phyloP scores from a whole-genome alignment of 2,797 vertebrate species.

The Hippopotamyrus pictus region DNA sequence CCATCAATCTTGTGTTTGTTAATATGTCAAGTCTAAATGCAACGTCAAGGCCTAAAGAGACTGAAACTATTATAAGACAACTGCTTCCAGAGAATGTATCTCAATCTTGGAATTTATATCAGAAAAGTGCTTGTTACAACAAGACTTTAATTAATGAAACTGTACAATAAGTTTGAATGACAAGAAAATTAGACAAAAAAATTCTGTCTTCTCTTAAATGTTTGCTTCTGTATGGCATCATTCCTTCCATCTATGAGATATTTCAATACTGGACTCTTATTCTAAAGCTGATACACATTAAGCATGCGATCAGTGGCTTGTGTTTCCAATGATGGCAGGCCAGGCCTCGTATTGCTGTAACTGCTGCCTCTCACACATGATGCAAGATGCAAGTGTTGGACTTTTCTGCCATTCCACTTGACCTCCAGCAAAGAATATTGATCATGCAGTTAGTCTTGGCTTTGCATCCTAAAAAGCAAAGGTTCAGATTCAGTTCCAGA shows the following conservation, averaged over 20 bases:
- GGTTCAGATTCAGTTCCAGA: not conserved
- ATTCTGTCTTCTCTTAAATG: not conserved
- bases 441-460: not conserved
- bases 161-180: not conserved
- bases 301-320: not conserved
- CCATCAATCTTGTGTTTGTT: not conserved
- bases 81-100: not conserved
- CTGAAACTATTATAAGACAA: not conserved
- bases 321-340: not conserved
- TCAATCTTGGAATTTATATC: not conserved
- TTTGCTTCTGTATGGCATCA: conserved; percentile 27
- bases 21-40: not conserved
- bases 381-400: not conserved
- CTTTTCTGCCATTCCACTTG: not conserved
- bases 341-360: not conserved
- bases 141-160: not conserved
- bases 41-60: not conserved
- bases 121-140: not conserved
- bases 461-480: not conserved
- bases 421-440: not conserved
- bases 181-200: not conserved
- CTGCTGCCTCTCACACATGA: not conserved
- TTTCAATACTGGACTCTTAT: conserved; percentile 21
- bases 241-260: conserved; percentile 21
- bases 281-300: not conserved